Conservation (phyloP, 2,113 vertebrate species). For the Montifringilla adamsi region DNA sequence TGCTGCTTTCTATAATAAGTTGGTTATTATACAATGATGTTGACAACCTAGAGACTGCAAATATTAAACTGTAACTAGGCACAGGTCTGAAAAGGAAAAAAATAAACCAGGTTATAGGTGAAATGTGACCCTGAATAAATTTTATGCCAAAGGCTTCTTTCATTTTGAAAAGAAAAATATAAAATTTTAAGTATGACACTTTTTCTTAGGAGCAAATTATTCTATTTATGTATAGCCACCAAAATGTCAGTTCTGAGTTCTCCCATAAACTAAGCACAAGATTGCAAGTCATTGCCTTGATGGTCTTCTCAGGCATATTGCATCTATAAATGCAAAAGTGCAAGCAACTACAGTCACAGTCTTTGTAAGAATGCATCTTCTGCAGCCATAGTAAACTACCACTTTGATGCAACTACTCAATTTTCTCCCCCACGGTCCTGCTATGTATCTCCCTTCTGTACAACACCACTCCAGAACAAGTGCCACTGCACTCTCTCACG, state of each 20-base stretch:
- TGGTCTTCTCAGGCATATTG: not conserved
- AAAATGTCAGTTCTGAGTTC: not conserved
- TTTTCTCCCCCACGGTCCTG: not conserved
- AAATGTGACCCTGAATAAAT: constrained; percentile 21
- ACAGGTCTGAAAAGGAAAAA: not conserved
- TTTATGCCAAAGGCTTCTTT: constrained; percentile 31
- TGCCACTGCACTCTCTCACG: not conserved
- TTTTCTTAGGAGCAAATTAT: constrained; percentile 13
- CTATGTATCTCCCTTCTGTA: not conserved
- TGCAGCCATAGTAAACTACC: not conserved
- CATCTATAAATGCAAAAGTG: not conserved
- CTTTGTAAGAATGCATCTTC: not conserved
- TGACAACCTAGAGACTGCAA: constrained; percentile 40
- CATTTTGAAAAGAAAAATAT: constrained; percentile 26
- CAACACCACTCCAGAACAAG: not conserved
- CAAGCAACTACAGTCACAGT: not conserved
- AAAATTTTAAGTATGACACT: not conserved
- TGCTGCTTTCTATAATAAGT: constrained; percentile 49
- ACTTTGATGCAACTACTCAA: not conserved
- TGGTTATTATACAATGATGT: constrained; percentile 56
- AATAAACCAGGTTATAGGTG: not conserved
- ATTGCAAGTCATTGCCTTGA: not conserved
- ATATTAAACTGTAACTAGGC: constrained; percentile 22
- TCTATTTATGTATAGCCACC: not conserved
- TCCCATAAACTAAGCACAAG: not conserved